Conservation (phyloP, 2,797 vertebrate species). For the Sitta carolinensis region DNA sequence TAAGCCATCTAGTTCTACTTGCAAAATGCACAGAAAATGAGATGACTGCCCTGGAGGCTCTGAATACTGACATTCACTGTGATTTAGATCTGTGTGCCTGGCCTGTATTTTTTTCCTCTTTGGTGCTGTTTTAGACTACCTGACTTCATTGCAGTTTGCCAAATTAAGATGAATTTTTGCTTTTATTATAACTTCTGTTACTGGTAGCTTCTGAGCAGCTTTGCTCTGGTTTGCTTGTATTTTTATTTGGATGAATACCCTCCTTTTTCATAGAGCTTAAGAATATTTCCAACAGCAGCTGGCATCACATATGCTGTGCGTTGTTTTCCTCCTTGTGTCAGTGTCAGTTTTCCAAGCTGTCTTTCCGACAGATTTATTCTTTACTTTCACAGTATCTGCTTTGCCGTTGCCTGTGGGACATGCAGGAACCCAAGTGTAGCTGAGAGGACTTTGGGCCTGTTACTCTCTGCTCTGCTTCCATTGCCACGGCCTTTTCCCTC, state of each 20-base stretch:
- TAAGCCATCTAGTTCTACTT: not conserved
- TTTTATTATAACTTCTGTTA: not conserved
- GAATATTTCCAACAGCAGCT: slow-evolving; percentile 24
- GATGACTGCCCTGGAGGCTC: not conserved
- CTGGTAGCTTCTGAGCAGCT: not conserved
- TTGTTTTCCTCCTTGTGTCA: not conserved
- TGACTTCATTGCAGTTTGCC: not conserved
- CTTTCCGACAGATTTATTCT: slow-evolving; percentile 1
- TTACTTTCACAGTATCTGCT: not conserved
- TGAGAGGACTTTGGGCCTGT: not conserved
- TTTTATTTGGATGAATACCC: not conserved
- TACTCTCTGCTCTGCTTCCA: not conserved
- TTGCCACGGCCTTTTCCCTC: not conserved
- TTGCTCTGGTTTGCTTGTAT: not conserved
- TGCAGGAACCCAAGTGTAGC: not conserved
- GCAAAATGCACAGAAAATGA: slow-evolving; percentile 7
- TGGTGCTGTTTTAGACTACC: not conserved
- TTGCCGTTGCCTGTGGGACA: fast-evolving
- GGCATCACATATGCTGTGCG: not conserved
- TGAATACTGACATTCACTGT: not conserved
- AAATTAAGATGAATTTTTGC: not conserved
- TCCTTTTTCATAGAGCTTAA: not conserved
- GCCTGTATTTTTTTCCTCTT: not conserved
- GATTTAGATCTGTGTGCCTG: not conserved
- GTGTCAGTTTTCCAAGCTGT: slow-evolving; percentile 15